Conservation (phyloP, 2,113 vertebrate genomes). For the Acrocephalus kingi region DNA sequence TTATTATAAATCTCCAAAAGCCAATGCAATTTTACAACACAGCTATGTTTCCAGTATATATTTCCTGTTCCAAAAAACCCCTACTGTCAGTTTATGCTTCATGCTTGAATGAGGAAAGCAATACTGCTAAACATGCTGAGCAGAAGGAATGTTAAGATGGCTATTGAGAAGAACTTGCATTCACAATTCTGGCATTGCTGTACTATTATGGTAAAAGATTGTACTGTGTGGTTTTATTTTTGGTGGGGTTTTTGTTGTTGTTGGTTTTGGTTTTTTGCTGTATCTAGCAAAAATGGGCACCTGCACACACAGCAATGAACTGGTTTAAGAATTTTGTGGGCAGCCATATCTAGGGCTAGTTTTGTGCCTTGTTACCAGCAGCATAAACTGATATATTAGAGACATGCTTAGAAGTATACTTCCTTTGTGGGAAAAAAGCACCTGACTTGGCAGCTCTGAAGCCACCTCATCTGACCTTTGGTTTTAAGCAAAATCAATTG, state of each 20-base stretch:
- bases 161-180: not conserved
- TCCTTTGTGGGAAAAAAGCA: not conserved
- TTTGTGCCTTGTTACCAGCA: not conserved
- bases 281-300: not conserved
- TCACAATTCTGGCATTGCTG: not conserved
- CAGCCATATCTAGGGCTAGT: not conserved
- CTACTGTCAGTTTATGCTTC: not conserved
- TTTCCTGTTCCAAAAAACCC: not conserved
- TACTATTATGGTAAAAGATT: not conserved
- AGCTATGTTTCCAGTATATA: not conserved
- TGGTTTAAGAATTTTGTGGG: not conserved
- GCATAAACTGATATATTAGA: not conserved
- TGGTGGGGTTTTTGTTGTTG: not conserved
- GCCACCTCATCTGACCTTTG: not conserved
- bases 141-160: not conserved
- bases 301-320: not conserved
- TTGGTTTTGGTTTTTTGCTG: not conserved
- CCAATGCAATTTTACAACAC: not conserved
- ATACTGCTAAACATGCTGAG: not conserved
- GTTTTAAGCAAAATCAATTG: not conserved
- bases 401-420: not conserved
- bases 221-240: not conserved
- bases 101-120: not conserved
- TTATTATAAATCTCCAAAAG: not conserved
- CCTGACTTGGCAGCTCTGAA: not conserved